Evolutionary conservation across 2,113 vertebrate genomes (phyloP).

Genomic region (Ailuropoda melanoleuca): DNA sequence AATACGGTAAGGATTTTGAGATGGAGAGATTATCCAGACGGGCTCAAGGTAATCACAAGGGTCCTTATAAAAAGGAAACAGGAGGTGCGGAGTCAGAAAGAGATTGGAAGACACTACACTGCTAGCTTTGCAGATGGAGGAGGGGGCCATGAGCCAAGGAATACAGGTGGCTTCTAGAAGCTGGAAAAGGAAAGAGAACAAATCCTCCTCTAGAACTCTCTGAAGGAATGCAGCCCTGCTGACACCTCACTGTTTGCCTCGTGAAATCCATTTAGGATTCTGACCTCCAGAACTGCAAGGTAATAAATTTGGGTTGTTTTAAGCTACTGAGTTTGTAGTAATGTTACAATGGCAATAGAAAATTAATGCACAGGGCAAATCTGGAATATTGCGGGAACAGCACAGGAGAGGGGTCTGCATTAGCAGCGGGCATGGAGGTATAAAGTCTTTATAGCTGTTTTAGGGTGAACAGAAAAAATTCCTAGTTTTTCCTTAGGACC

Average conservation of each 20-base stretch:
- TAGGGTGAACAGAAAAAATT: background rate
- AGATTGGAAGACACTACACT: background rate
- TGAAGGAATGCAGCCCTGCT: background rate
- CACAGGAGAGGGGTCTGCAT: background rate
- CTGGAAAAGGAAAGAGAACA: background rate
- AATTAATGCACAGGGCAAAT: background rate
- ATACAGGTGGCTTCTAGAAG: background rate
- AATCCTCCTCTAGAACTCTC: background rate
- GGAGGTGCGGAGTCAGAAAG: background rate
- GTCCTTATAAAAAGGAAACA: background rate
- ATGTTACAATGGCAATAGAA: background rate
- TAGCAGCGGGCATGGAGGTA: background rate
- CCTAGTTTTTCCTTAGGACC: background rate
- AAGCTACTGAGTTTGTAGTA: background rate
- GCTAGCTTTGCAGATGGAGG: background rate
- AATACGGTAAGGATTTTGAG: background rate
- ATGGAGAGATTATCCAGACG: background rate
- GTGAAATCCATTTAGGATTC: background rate
- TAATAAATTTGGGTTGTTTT: background rate
- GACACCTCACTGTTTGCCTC: background rate
- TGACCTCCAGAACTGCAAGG: background rate
- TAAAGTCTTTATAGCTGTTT: background rate
- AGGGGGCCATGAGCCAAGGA: background rate
- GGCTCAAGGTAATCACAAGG: background rate
- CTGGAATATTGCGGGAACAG: background rate